Evolutionary conservation across 2,888 invertebrate species (phyloP), one percentile per base, ranked within the genome.

Genomic region (Cancer borealis): DNA sequence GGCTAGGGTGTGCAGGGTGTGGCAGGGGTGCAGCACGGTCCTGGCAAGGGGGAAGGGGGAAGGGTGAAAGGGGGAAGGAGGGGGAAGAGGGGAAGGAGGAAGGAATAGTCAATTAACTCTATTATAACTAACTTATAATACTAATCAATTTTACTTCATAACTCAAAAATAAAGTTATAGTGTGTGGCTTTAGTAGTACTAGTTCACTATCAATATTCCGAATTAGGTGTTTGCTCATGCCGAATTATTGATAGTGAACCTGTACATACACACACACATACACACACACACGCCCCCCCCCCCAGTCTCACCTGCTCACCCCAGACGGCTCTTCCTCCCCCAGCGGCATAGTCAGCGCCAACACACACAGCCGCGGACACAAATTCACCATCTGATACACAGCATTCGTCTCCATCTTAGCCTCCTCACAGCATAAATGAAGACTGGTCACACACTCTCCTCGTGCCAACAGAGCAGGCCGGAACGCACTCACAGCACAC

Each of bases 361-460:
- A 92, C 30, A 84, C 88, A 87, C 92, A 54, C 17, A 95, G 93
- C 47, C 91, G 87, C 45, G 95, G 95, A 73, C 95, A 95, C 39
- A 95, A 84, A 46, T 95, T 95, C 21, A 95, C 88, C 26, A 95
- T 39, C 46, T 95, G 95, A 47, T 91, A 94, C 17, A 95, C 79
- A 3, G 94, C 90, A 46, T 79, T 93, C n/a, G 91, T 26, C 3
- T 91, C 88, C 26, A 91, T 30, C 45, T 30, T 49, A 17, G 92
- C 47, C 47, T 54, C 87, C 46, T 94, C 94, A 26, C 93, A 93
- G 73, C 91, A 88, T 26, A 95, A n/a, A 30, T 95, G 93, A 10
- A 95, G 89, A 46, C 93, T 94, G 12, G 94, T 94, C 17, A 95
- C 26, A 26, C 92, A 47, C 39, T 49, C 91, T 12, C 95, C 95